phyloP scores from a whole-genome alignment of 92 coral and sea anemone genomes.

The Blastomussa wellsi region DNA sequence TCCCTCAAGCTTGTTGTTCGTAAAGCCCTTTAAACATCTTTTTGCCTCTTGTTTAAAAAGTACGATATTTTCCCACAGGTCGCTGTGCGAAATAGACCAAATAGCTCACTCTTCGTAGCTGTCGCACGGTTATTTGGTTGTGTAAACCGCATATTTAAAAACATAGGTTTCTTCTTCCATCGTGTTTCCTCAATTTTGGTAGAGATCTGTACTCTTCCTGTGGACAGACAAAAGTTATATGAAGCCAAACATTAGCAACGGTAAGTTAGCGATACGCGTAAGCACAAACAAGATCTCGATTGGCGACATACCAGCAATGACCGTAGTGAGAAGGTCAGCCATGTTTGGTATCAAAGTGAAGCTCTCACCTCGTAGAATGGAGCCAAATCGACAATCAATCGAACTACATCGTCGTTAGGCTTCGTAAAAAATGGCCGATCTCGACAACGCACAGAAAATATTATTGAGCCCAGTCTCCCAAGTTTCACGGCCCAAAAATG shows the following conservation, averaged over 20 bases:
- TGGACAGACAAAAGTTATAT: neutral
- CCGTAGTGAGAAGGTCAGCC: neutral
- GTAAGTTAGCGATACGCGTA: neutral
- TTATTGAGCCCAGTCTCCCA: neutral
- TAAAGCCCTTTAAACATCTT: neutral
- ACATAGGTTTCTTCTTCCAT: conserved; percentile 3
- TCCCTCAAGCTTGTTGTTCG: neutral
- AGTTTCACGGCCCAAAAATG: neutral
- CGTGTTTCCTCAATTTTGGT: neutral
- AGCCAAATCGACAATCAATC: neutral
- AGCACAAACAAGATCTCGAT: neutral
- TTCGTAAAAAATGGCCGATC: neutral
- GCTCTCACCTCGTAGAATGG: neutral
- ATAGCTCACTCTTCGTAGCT: neutral
- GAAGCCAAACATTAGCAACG: neutral
- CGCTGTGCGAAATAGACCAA: neutral
- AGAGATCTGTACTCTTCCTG: neutral
- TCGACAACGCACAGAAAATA: neutral
- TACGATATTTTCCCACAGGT: neutral
- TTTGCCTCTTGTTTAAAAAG: conserved; percentile 7
- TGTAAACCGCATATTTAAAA: neutral
- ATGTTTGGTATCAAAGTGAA: neutral
- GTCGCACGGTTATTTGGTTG: neutral
- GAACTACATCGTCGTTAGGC: neutral
- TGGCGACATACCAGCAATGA: neutral